Evolutionary conservation across 1,140 invertebrate species (phyloP).

Genomic region (Phthorimaea operculella): DNA sequence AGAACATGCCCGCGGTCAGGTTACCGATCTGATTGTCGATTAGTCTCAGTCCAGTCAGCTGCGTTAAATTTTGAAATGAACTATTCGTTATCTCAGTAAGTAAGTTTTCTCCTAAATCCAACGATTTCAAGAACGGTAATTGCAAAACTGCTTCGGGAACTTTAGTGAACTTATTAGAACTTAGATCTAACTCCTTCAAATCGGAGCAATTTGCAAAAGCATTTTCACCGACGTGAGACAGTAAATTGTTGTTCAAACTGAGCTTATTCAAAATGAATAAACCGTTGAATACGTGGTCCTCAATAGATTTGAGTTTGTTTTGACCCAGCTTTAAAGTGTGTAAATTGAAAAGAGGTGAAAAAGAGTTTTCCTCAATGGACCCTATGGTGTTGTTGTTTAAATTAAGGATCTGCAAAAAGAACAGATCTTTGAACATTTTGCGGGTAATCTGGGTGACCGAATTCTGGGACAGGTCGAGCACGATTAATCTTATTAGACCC

Average conservation of each 20-base stretch:
- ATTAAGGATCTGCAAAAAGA: conserved; percentile 84
- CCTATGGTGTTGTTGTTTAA: conserved; percentile 83
- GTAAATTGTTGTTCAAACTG: conserved; percentile 81
- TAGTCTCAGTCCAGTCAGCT: conserved; percentile 80
- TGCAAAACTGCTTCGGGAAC: conserved; percentile 81
- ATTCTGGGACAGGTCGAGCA: conserved; percentile 78
- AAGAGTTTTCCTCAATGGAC: conserved; percentile 80
- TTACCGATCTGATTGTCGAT: conserved; percentile 86
- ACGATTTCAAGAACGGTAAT: conserved; percentile 78
- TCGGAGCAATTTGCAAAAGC: conserved; percentile 86
- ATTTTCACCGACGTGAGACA: conserved; percentile 78
- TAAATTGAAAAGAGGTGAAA: conserved; percentile 83
- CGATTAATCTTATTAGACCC: conserved; percentile 75
- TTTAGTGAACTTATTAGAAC: conserved; percentile 79
- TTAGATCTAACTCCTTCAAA: conserved; percentile 83
- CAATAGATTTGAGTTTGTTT: conserved; percentile 79
- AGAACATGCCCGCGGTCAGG: conserved; percentile 77
- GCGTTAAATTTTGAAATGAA: conserved; percentile 78
- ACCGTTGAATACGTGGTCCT: conserved; percentile 81
- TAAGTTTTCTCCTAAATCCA: conserved; percentile 85
- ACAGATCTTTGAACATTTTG: conserved; percentile 82
- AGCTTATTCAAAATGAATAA: conserved; percentile 84
- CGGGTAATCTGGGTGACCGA: conserved; percentile 72
- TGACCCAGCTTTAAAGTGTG: conserved; percentile 82
- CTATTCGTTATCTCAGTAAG: conserved; percentile 79